These are phyloP conservation scores for Acrobasis consociella DNA, from an alignment of 2,888 invertebrate genomes.

Conservation along the genomic window DNA sequence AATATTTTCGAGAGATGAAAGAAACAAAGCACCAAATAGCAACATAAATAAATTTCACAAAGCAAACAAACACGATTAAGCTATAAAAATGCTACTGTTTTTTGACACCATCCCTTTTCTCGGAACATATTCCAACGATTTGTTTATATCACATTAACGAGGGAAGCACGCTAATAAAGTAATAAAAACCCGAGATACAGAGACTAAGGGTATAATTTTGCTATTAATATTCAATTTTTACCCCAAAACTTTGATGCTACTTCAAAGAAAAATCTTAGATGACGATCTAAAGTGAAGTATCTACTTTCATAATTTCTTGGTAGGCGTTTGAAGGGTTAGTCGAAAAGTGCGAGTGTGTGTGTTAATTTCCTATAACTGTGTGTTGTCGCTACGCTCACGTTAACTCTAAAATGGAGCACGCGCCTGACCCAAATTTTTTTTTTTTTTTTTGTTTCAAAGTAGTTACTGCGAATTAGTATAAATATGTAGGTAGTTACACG, in stretches of 20 bases:
- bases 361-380: slow-evolving; percentile 35
- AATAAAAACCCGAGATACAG: slow-evolving; percentile 71
- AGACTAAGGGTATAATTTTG: slow-evolving; percentile 70
- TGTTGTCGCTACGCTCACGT: slow-evolving; percentile 41
- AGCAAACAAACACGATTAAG: slow-evolving; percentile 71
- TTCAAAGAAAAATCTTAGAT: slow-evolving; percentile 80
- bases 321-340: slow-evolving; percentile 63
- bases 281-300: slow-evolving; percentile 65
- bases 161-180: slow-evolving; percentile 74
- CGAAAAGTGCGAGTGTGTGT: slow-evolving; percentile 41
- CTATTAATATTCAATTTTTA: slow-evolving; percentile 83
- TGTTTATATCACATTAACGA: slow-evolving; percentile 77
- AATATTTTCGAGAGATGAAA: slow-evolving; percentile 4
- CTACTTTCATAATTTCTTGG: slow-evolving; percentile 70
- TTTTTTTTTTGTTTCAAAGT: not conserved
- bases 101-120: slow-evolving; percentile 74
- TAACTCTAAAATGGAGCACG: slow-evolving; percentile 36
- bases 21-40: slow-evolving; percentile 39
- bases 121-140: slow-evolving; percentile 71
- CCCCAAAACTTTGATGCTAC: slow-evolving; percentile 65
- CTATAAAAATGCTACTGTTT: slow-evolving; percentile 80
- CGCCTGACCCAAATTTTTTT: not conserved
- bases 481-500: slow-evolving; percentile 4
- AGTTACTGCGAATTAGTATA: slow-evolving; percentile 4
- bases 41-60: slow-evolving; percentile 59